A percentile compares a stretch with the other conserved stretches of the same genome.
These are phyloP conservation scores for Salminus brasiliensis DNA, from an alignment of 2,113 vertebrate species.

Conservation along the genomic window DNA sequence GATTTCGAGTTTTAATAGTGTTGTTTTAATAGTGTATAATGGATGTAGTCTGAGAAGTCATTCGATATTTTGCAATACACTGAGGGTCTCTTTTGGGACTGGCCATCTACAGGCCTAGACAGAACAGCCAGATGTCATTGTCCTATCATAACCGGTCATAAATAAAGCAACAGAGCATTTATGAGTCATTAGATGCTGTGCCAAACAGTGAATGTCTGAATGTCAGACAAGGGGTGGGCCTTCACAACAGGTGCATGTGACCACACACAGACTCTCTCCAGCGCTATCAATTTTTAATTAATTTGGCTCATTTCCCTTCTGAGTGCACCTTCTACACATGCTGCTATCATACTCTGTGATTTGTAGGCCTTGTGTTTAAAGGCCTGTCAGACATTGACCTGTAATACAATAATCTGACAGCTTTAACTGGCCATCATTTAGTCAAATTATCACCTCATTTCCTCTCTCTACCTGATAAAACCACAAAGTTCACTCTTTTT, in stretches of 20 bases:
- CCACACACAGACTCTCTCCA: conserved; percentile 1
- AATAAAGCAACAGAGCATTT: conserved; percentile 68
- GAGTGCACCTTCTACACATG: not conserved
- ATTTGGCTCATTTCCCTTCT: conserved; percentile 22
- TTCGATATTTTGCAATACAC: conserved; percentile 35
- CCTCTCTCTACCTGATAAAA: not conserved
- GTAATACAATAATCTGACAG: conserved; percentile 18
- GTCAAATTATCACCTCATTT: not conserved
- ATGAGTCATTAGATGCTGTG: conserved; percentile 64
- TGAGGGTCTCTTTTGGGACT: conserved; percentile 52
- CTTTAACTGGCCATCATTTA: not conserved
- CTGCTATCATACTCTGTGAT: not conserved
- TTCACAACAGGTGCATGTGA: conserved; percentile 43
- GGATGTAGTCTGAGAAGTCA: conserved; percentile 10
- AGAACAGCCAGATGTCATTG: conserved; percentile 66
- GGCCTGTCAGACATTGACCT: conserved; percentile 7
- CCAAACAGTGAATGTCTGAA: conserved; percentile 54
- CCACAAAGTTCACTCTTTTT: not conserved
- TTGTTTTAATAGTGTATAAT: no score
- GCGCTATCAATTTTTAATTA: conserved; percentile 46
- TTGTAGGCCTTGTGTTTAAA: conserved; percentile 19
- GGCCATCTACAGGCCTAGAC: conserved; percentile 42
- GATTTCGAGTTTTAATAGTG: no score
- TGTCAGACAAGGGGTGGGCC: conserved; percentile 23
- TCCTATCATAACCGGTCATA: conserved; percentile 54